Evolutionary conservation across 2,888 invertebrate genomes (phyloP).

Genomic region (Hydroisotoma schaefferi): DNA sequence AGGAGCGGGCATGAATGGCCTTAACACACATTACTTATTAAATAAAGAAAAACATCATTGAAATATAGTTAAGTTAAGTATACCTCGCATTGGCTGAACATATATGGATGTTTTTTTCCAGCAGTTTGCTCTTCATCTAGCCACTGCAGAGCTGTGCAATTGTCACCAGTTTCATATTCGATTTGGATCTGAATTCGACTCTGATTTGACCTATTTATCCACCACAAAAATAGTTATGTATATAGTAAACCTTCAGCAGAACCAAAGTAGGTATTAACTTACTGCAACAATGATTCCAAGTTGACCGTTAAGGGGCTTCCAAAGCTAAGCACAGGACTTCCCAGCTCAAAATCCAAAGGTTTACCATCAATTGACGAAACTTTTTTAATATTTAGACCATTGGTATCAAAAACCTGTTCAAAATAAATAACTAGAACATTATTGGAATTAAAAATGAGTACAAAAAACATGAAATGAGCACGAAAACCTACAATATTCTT

Average conservation of each 20-base stretch:
- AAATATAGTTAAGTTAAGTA: neutral
- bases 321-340: conserved; percentile 63
- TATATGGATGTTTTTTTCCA: conserved; percentile 77
- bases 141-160: conserved; percentile 88
- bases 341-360: conserved; percentile 60
- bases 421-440: conserved; percentile 3
- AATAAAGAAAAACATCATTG: neutral
- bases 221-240: conserved; percentile 3
- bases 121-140: conserved; percentile 79
- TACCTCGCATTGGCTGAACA: conserved; percentile 51
- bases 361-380: conserved; percentile 57
- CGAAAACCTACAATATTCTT: conserved; percentile 61
- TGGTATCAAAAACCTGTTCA: conserved; percentile 69
- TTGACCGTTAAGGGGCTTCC: conserved; percentile 72
- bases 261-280: conserved; percentile 51
- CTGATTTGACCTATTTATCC: neutral
- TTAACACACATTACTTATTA: conserved; percentile 4
- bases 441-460: conserved; percentile 19
- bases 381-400: conserved; percentile 65
- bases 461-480: neutral
- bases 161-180: conserved; percentile 58
- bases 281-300: conserved; percentile 54
- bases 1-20: conserved; percentile 36
- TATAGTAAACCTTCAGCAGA: neutral
- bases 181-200: conserved; percentile 12